Evolutionary conservation across 2,797 vertebrate genomes (phyloP), one percentile per base, ranked within the genome.

Genomic region (Enteromius argenteus): DNA sequence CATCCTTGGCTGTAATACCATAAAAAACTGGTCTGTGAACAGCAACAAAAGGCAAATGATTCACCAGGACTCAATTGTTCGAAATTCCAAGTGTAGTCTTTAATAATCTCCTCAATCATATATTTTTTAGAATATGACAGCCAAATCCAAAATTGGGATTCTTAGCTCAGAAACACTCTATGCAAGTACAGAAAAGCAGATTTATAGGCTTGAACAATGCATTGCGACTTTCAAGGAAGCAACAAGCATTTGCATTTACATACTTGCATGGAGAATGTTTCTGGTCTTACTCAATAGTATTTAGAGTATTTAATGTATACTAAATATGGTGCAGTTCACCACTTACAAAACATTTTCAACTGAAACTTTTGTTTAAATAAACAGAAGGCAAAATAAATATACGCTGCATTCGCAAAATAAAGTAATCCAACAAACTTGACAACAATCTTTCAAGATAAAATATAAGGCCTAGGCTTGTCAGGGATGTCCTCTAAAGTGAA

Each of bases 401-500:
- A 81, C 58, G 56, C 60, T 73, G 67, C 74, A 78, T 80, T 84
- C 79, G 72, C 80, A 85, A 86, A 84, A 84, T 27, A 58, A 83
- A 35, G 80, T 51, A 60, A 71, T 82, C 56, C 13, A 74, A 77
- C 64, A 69, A 73, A 78, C 44, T 58, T 81, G 19, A 60, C 35
- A n/a, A 79, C 84, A 35, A 81, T 44, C 53, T 60, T 83, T 76
- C 64, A 13, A 75, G 84, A 84, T 80, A 80, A 86, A 83, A 80
- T 66, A 77, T 58, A 90, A 90, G 87, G 89, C 87, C 83, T 83
- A 71, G 81, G 86, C 75, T 87, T 72, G 7, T 85, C 71, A 69
- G 90, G 92, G 92, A 92, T 91, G 92, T 88, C 75, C 86, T 85
- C 81, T 44, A 84, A 86, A 86, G 85, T 71, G 35, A 91, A 83